Evolutionary conservation across 2,113 vertebrate species (phyloP).

Genomic region (Hyaena hyaena): DNA sequence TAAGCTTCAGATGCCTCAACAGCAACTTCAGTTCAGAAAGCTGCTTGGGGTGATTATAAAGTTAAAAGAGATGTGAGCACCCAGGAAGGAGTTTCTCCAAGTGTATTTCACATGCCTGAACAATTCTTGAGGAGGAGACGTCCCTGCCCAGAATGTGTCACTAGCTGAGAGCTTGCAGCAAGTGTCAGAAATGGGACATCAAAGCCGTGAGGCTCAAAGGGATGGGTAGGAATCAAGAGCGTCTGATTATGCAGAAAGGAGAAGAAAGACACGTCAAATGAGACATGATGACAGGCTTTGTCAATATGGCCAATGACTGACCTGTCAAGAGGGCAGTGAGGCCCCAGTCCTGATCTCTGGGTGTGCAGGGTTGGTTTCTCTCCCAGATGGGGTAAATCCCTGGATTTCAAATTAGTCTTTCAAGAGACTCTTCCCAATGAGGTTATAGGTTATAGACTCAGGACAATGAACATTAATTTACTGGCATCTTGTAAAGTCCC

Average conservation of each 20-base stretch:
- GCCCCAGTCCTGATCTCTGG: neutral
- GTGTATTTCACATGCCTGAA: neutral
- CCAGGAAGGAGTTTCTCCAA: neutral
- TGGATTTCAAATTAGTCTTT: neutral
- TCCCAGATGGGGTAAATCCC: neutral
- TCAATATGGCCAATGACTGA: neutral
- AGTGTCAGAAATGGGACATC: neutral
- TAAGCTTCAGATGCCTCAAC: neutral
- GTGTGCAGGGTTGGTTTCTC: neutral
- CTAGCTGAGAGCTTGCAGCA: neutral
- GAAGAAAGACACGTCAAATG: slow-evolving; percentile 18
- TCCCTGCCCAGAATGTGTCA: neutral
- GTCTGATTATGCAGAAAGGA: neutral
- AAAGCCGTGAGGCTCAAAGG: neutral
- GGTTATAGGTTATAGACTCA: neutral
- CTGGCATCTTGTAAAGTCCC: neutral
- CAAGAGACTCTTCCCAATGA: neutral
- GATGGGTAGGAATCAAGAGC: neutral
- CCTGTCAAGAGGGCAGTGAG: too few relatives aligned
- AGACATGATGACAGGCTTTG: neutral
- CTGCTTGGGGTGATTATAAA: neutral
- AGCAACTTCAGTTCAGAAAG: neutral
- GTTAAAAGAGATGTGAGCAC: neutral
- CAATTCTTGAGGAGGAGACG: neutral
- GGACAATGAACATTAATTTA: neutral